Evolutionary conservation across 2,113 vertebrate genomes (phyloP).

Genomic region (Ciconia maguari): DNA sequence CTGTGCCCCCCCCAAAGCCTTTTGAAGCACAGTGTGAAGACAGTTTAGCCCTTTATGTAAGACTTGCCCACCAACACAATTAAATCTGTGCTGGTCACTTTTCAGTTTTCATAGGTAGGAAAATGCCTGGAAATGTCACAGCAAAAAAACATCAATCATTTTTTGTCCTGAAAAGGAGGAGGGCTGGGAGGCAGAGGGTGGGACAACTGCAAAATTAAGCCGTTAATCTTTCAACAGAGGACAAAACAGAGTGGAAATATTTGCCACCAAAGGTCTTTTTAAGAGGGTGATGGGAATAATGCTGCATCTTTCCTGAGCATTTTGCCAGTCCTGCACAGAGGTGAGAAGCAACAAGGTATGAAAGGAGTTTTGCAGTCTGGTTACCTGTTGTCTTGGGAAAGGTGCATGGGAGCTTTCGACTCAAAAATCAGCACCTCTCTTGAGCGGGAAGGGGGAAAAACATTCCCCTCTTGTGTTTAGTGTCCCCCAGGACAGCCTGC

Average conservation of each 20-base stretch:
- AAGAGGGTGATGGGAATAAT: not conserved
- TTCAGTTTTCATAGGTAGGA: not conserved
- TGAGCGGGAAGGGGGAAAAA: fast-evolving
- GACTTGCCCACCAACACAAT: not conserved
- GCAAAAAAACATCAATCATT: fast-evolving
- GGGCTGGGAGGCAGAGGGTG: not conserved
- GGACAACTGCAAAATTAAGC: not conserved
- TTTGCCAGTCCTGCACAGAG: not conserved
- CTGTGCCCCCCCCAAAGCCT: not conserved
- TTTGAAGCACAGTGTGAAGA: not conserved
- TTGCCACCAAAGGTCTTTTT: not conserved
- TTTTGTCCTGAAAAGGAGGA: not conserved
- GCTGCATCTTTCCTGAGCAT: too few species aligned
- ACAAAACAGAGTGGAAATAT: not conserved
- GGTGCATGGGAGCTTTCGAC: not conserved
- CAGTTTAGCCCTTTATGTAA: not conserved
- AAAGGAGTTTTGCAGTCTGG: not conserved
- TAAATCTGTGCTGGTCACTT: not conserved
- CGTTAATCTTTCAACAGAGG: not conserved
- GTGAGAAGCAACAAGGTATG: fast-evolving
- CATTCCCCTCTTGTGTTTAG: not conserved
- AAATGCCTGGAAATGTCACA: not conserved
- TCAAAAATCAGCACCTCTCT: not conserved
- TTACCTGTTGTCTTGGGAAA: not conserved
- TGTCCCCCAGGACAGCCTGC: not conserved